Evolutionary conservation across 2,113 vertebrate genomes (phyloP).

Genomic region (Camelus bactrianus): DNA sequence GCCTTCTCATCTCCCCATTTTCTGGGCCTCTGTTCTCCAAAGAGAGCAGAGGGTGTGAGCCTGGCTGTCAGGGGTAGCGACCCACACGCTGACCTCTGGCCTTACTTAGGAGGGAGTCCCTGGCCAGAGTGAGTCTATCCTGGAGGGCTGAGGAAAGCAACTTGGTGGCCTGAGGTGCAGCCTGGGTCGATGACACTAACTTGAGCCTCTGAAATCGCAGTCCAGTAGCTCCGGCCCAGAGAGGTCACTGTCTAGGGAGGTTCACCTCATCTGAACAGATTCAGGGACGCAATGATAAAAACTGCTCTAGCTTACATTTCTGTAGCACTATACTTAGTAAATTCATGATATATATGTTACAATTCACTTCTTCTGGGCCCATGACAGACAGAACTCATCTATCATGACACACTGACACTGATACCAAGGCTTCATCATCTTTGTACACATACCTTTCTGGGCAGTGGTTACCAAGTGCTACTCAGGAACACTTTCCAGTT

Average conservation of each 20-base stretch:
- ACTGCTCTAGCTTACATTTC: not conserved
- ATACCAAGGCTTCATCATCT: not conserved
- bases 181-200: not conserved
- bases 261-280: not conserved
- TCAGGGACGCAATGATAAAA: not conserved
- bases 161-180: not conserved
- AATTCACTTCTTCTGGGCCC: not conserved
- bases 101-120: not conserved
- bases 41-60: not conserved
- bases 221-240: not conserved
- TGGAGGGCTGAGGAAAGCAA: not conserved
- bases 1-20: not conserved
- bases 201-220: not conserved
- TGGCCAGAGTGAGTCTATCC: not conserved
- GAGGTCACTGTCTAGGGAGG: not conserved
- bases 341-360: not conserved
- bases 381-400: not conserved
- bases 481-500: not conserved
- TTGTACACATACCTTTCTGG: not conserved
- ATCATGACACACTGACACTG: not conserved
- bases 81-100: not conserved
- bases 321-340: not conserved
- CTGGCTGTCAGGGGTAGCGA: accelerated
- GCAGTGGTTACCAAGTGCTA: not conserved
- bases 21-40: not conserved